A percentile compares a stretch with the other conserved stretches of the same genome.
Evolutionary conservation across 2,113 vertebrate species (phyloP).

Genomic region (Pluvianellus socialis): DNA sequence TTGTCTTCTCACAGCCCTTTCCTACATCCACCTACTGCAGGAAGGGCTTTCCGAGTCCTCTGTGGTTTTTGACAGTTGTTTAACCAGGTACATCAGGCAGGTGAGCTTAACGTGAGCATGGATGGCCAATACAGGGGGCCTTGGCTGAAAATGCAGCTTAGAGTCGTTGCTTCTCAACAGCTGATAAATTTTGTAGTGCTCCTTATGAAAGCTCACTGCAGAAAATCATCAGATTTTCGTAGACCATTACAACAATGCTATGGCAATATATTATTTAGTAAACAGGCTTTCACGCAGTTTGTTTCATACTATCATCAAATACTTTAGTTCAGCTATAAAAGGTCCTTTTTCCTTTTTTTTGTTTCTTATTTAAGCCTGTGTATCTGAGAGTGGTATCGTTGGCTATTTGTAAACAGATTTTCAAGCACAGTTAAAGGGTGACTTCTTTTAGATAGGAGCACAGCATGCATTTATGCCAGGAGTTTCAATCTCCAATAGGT

Average conservation of each 20-base stretch:
- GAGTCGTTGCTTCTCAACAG: not conserved
- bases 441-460: not conserved
- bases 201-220: not conserved
- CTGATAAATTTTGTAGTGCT: not conserved
- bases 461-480: not conserved
- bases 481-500: not conserved
- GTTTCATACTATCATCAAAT: not conserved
- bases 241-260: not conserved
- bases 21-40: not conserved
- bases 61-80: not conserved
- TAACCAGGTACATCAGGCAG: not conserved
- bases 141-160: not conserved
- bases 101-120: rapidly evolving
- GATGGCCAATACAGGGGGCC: not conserved
- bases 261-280: not conserved
- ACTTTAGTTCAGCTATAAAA: not conserved
- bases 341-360: not conserved
- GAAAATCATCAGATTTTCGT: not conserved
- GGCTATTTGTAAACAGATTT: constrained; percentile 25
- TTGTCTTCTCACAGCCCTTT: not conserved
- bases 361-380: not conserved
- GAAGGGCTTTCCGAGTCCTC: not conserved
- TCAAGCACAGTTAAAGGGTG: not conserved
- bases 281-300: not conserved
- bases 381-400: not conserved